Conservation (phyloP, 1,140 invertebrate species). For the Drosophila orena region DNA sequence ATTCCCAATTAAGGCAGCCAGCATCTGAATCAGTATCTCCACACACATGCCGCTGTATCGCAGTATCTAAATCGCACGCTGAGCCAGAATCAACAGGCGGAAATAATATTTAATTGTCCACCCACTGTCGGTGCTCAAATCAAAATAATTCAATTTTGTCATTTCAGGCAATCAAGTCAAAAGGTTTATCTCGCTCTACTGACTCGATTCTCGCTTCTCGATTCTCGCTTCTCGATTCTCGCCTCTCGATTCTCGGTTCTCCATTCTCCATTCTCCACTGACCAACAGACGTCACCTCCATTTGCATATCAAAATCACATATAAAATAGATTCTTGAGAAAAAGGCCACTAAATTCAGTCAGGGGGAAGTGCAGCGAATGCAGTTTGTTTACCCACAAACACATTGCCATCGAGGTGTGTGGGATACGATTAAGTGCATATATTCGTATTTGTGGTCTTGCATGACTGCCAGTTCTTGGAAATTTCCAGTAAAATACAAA, state of each 20-base stretch:
- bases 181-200: slow-evolving; percentile 64
- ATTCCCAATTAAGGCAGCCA: slow-evolving; percentile 45
- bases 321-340: background rate
- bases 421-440: slow-evolving; percentile 15
- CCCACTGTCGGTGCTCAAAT: slow-evolving; percentile 76
- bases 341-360: background rate
- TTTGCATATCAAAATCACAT: slow-evolving; percentile 42
- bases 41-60: background rate
- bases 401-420: slow-evolving; percentile 24
- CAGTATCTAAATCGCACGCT: slow-evolving; percentile 17
- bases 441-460: background rate
- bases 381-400: slow-evolving; percentile 24
- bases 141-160: slow-evolving; percentile 84
- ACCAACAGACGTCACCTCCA: slow-evolving; percentile 44
- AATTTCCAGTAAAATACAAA: slow-evolving; percentile 6
- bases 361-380: slow-evolving; percentile 24
- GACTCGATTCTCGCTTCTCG: slow-evolving; percentile 25
- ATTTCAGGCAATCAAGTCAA: slow-evolving; percentile 79
- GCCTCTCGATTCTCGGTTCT: slow-evolving; percentile 6
- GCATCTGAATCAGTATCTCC: slow-evolving; percentile 17
- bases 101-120: slow-evolving; percentile 83
- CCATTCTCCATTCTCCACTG: slow-evolving; percentile 9
- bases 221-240: slow-evolving; percentile 3
- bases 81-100: slow-evolving; percentile 53
- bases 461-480: slow-evolving; percentile 32